Evolutionary conservation across 1,140 invertebrate genomes (phyloP).

Genomic region (Apis mellifera): Amel_HAv3.1 CM009931.2:21162001-21162500

Average conservation of each 20-base stretch:
- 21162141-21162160: neutral
- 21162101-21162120: conserved; percentile 45
- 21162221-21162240: conserved; percentile 14
- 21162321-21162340: too few relatives aligned
- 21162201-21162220: neutral
- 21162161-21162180: neutral
- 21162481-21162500: conserved; percentile 35
- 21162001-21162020: conserved; percentile 65
- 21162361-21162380: too few relatives aligned
- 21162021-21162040: conserved; percentile 61
- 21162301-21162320: neutral
- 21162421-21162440: too few relatives aligned
- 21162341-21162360: too few relatives aligned
- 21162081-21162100: neutral
- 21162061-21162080: conserved; percentile 5
- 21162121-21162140: conserved; percentile 26
- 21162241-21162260: neutral
- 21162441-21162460: too few relatives aligned
- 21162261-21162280: neutral
- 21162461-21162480: neutral
- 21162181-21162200: conserved; percentile 8
- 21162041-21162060: conserved; percentile 58
- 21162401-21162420: too few relatives aligned
- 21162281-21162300: neutral
- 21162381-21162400: too few relatives aligned